Conservation (phyloP, 2,888 invertebrate species). For the Drosophila koepferae region DNA sequence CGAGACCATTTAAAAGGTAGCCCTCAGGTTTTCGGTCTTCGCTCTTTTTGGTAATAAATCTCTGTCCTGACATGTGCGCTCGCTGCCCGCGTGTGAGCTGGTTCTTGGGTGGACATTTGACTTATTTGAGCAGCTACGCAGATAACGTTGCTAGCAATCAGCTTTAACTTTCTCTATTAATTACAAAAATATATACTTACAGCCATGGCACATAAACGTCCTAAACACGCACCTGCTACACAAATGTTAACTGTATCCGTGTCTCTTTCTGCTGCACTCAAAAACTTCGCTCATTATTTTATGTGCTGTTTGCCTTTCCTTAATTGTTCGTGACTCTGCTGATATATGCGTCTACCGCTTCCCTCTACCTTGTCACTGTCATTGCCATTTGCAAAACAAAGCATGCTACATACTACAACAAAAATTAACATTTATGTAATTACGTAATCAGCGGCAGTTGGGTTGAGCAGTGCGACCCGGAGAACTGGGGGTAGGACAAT, state of each 20-base stretch:
- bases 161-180: constrained; percentile 14
- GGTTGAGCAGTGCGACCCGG: not conserved
- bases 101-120: constrained; percentile 10
- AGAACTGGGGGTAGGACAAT: constrained; percentile 27
- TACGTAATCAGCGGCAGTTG: constrained; percentile 61
- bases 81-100: constrained; percentile 17
- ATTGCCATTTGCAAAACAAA: constrained; percentile 27
- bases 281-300: constrained; percentile 46
- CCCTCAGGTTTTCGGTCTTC: constrained; percentile 39
- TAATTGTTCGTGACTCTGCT: constrained; percentile 58
- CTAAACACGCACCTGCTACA: constrained; percentile 40
- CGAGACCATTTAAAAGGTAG: constrained; percentile 43
- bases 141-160: constrained; percentile 16
- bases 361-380: not conserved
- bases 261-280: constrained; percentile 49
- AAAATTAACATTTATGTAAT: constrained; percentile 66
- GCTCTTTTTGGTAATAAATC: constrained; percentile 62
- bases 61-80: constrained; percentile 54
- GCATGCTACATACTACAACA: constrained; percentile 16
- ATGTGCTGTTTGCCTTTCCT: constrained; percentile 48
- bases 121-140: constrained; percentile 6
- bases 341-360: constrained; percentile 2
- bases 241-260: constrained; percentile 19
- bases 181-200: constrained; percentile 11
- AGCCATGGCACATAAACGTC: constrained; percentile 7